These are phyloP conservation scores for Smutsia temminckii DNA, from an alignment of 2,797 vertebrate genomes.

Conservation along the genomic window DNA sequence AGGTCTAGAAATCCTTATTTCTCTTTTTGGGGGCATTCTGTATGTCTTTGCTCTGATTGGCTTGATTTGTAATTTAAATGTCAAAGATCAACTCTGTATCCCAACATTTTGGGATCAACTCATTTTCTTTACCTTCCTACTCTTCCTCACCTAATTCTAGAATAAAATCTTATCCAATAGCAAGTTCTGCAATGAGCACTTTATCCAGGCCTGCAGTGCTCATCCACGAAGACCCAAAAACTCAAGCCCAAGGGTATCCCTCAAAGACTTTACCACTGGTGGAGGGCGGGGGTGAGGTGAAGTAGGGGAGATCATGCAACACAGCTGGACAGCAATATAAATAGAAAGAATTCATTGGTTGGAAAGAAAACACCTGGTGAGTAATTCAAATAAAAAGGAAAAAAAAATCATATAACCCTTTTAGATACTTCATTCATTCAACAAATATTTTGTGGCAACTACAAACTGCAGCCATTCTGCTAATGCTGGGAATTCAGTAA, in stretches of 20 bases:
- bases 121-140: not conserved
- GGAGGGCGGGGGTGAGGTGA: not conserved
- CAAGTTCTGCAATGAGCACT: not conserved
- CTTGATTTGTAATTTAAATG: slow-evolving; percentile 19
- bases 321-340: not conserved
- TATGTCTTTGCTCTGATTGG: slow-evolving; percentile 13
- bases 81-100: not conserved
- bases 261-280: not conserved
- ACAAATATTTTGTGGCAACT: not conserved
- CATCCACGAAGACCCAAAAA: not conserved
- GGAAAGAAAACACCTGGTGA: not conserved
- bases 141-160: not conserved
- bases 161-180: slow-evolving; percentile 2
- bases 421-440: not conserved
- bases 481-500: not conserved
- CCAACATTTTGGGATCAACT: not conserved
- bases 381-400: not conserved
- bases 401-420: not conserved
- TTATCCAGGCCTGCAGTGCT: not conserved
- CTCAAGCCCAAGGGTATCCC: not conserved
- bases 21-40: not conserved
- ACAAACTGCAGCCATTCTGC: not conserved
- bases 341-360: not conserved
- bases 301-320: not conserved
- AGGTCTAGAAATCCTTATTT: not conserved